Evolutionary conservation across 2,113 vertebrate species (phyloP).

Genomic region (Muntiacus reevesi): DNA sequence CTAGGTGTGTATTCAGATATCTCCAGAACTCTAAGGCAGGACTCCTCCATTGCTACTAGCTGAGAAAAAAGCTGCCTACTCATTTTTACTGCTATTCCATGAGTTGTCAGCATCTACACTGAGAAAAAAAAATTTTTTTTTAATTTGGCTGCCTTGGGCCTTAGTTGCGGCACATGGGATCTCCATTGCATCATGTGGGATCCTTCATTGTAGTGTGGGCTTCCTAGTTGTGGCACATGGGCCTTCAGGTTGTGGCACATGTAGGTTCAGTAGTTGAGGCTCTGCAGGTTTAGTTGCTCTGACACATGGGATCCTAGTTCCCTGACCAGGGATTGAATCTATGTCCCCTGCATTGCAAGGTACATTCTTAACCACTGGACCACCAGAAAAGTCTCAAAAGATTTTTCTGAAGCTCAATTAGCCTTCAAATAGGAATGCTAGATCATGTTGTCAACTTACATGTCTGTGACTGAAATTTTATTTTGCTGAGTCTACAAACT

Average conservation of each 20-base stretch:
- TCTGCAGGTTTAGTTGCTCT: not conserved
- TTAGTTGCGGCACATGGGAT: not conserved
- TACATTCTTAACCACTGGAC: not conserved
- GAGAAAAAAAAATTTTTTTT: not conserved
- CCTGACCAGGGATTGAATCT: not conserved
- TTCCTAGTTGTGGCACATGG: not conserved
- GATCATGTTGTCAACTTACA: not conserved
- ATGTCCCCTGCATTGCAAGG: not conserved
- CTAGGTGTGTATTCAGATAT: not conserved
- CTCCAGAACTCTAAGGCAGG: not conserved
- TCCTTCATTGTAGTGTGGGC: not conserved
- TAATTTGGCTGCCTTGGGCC: not conserved
- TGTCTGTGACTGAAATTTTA: not conserved
- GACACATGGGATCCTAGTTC: not conserved
- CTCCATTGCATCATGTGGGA: not conserved
- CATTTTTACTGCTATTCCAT: not conserved
- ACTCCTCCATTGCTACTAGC: not conserved
- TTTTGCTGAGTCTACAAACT: not conserved
- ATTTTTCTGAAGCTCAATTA: not conserved
- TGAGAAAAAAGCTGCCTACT: not conserved
- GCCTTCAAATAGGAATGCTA: not conserved
- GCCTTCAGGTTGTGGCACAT: not conserved
- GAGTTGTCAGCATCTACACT: not conserved
- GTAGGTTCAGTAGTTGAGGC: not conserved
- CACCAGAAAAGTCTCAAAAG: not conserved